A percentile compares a stretch with the other conserved stretches of the same genome.
Conservation (phyloP, 2,888 invertebrate genomes). For the Orchesellides sinensis region DNA sequence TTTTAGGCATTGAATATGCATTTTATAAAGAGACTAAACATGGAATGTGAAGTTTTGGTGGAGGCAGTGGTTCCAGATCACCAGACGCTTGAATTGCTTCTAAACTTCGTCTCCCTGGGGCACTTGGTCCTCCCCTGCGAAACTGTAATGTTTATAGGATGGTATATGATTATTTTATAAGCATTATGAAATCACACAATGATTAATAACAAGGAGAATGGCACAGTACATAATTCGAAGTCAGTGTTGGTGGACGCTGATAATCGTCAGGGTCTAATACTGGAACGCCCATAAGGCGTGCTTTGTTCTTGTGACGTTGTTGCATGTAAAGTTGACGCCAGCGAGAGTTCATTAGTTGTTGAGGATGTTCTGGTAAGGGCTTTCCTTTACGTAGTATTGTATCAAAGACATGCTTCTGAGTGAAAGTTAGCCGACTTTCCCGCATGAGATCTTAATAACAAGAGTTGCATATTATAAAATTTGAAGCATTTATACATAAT, state of each 20-base stretch:
- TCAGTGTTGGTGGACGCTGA: neutral
- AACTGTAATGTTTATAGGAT: neutral
- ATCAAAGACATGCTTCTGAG: slow-evolving; percentile 68
- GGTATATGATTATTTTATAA: no score
- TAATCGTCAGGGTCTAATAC: slow-evolving; percentile 13
- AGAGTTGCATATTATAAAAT: neutral
- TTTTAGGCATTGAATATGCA: no score
- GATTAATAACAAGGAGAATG: no score
- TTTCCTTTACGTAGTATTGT: slow-evolving; percentile 67
- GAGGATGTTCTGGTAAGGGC: slow-evolving; percentile 54
- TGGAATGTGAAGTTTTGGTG: slow-evolving; percentile 33
- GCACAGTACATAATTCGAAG: neutral
- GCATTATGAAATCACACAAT: no score
- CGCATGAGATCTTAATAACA: slow-evolving; percentile 62
- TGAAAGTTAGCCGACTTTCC: slow-evolving; percentile 69
- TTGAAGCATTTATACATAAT: no score
- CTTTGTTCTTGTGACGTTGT: slow-evolving; percentile 60
- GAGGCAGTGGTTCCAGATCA: slow-evolving; percentile 47
- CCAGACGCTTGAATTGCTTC: slow-evolving; percentile 67
- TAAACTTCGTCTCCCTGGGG: slow-evolving; percentile 33
- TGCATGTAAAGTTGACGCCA: slow-evolving; percentile 14
- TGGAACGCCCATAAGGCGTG: slow-evolving; percentile 47
- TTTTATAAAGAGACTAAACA: neutral
- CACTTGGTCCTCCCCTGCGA: neutral
- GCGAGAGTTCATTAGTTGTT: slow-evolving; percentile 33